Conservation (phyloP, 2,797 vertebrate species). For the Falco berigora region DNA sequence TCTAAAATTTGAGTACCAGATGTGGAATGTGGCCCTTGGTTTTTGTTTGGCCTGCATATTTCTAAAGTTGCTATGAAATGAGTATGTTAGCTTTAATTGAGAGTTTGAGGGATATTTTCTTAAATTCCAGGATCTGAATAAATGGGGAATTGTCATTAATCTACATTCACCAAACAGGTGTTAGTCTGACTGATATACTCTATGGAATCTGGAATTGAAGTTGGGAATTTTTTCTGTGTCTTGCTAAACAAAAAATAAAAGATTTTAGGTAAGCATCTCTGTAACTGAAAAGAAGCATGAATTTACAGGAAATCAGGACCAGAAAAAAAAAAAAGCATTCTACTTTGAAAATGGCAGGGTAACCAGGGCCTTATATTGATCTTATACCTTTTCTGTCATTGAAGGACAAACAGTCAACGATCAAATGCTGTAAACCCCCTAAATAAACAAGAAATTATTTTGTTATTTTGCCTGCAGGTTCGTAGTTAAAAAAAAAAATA, state of each 20-base stretch:
- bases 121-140: neutral
- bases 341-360: neutral
- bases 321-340: neutral
- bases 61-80: neutral
- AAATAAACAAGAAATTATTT: neutral
- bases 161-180: neutral
- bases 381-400: neutral
- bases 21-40: neutral
- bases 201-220: neutral
- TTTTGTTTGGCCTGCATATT: neutral
- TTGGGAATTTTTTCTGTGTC: neutral
- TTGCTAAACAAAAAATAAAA: neutral
- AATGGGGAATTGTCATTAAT: neutral
- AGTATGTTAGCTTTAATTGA: neutral
- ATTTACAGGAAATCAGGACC: neutral
- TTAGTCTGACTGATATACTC: neutral
- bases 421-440: neutral
- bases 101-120: neutral
- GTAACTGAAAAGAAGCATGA: neutral
- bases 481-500: neutral
- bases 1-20: neutral
- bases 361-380: neutral
- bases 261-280: neutral
- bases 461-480: neutral
- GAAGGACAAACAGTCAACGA: neutral